Evolutionary conservation across 2,113 vertebrate species (phyloP).

Genomic region (Bombycilla garrulus): DNA sequence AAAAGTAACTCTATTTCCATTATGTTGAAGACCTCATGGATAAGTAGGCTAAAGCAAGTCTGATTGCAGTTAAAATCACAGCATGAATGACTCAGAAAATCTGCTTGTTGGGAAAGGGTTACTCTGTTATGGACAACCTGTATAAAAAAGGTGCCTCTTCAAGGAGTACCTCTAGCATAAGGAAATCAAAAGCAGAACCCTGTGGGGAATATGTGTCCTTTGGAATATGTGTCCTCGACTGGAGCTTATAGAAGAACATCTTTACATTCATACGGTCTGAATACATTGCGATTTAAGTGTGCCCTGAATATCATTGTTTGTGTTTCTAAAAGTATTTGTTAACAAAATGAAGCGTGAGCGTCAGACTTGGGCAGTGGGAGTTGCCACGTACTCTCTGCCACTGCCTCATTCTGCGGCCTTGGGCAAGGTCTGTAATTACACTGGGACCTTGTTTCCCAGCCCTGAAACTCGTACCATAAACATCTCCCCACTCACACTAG

Average conservation of each 20-base stretch:
- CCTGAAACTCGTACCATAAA: background rate
- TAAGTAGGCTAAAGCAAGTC: background rate
- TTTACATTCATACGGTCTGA: background rate
- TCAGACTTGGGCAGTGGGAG: background rate
- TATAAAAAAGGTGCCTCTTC: background rate
- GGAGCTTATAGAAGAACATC: background rate
- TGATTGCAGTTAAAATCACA: background rate
- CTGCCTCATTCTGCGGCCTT: background rate
- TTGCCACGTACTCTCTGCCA: background rate
- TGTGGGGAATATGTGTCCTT: background rate
- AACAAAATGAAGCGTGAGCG: rapidly evolving
- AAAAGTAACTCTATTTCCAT: background rate
- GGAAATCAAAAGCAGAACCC: background rate
- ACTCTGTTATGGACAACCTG: background rate
- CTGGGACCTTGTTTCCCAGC: conserved; percentile 18
- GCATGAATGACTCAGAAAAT: background rate
- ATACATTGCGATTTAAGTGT: background rate
- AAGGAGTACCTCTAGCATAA: background rate
- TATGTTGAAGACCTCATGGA: background rate
- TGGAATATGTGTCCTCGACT: background rate
- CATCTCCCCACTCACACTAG: background rate
- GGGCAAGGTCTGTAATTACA: background rate
- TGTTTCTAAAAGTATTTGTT: background rate
- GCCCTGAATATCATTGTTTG: background rate
- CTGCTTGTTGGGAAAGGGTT: background rate